Conservation (phyloP, 2,797 vertebrate species). For the Enteromius mattozi region DNA sequence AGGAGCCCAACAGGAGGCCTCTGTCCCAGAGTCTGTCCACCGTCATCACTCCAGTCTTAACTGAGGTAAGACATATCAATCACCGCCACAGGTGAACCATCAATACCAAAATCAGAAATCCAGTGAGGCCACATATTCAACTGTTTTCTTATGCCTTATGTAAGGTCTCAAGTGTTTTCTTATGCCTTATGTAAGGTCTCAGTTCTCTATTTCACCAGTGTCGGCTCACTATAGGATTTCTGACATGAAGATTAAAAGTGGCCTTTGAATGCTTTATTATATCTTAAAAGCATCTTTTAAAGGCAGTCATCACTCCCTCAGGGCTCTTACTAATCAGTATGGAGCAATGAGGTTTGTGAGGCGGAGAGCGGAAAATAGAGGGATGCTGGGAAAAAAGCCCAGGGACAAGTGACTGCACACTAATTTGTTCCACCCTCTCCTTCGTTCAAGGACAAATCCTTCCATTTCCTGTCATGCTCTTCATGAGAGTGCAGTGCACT, state of each 20-base stretch:
- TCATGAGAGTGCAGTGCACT: constrained; percentile 9
- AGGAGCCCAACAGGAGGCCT: constrained; percentile 91
- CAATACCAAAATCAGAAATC: not conserved
- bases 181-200: not conserved
- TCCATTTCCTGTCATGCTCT: constrained; percentile 31
- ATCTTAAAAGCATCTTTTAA: constrained; percentile 35
- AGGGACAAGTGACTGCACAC: constrained; percentile 46
- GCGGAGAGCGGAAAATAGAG: constrained; percentile 23
- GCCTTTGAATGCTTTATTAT: constrained; percentile 25
- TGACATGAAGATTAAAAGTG: constrained; percentile 35
- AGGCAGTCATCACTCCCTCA: constrained; percentile 20
- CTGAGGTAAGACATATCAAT: constrained; percentile 83
- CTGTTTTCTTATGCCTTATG: not conserved
- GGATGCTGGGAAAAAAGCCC: constrained; percentile 42
- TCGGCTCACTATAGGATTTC: not conserved
- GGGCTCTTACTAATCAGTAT: constrained; percentile 43
- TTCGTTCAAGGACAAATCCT: constrained; percentile 39
- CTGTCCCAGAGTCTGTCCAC: constrained; percentile 93
- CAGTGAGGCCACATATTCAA: not conserved
- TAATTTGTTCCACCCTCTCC: constrained; percentile 38
- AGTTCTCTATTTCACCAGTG: not conserved
- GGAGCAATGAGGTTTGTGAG: constrained; percentile 41
- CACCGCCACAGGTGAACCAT: not conserved
- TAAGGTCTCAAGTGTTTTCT: not conserved
- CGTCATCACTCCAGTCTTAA: constrained; percentile 92